phyloP scores from a whole-genome alignment of 37 sponge, comb jelly and placozoan species.

The Mnemiopsis leidyi region DNA sequence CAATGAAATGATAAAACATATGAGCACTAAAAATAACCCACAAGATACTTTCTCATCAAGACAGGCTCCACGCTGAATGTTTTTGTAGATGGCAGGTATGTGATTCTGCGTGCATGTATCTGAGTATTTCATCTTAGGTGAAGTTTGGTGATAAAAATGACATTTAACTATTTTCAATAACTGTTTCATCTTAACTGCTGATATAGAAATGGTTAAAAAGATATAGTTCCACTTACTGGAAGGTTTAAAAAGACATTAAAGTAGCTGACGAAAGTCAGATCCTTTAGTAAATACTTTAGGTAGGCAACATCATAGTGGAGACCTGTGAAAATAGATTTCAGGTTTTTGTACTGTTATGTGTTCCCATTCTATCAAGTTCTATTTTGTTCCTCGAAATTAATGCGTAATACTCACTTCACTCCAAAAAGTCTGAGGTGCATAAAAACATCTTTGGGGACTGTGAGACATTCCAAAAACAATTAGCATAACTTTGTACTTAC shows the following conservation, averaged over 20 bases:
- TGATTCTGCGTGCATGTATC: conserved; percentile 32
- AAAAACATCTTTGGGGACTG: too few relatives aligned
- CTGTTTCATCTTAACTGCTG: not conserved
- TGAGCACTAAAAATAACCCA: not conserved
- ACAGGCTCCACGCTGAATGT: conserved; percentile 12
- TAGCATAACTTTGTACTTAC: not conserved
- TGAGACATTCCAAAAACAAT: too few relatives aligned
- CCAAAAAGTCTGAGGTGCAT: too few relatives aligned
- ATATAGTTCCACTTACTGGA: conserved; percentile 56
- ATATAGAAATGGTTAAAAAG: too few relatives aligned
- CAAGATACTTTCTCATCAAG: conserved; percentile 8
- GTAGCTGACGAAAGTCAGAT: conserved; percentile 34
- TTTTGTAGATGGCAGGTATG: not conserved
- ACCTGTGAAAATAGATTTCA: not conserved
- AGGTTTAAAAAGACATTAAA: conserved; percentile 25
- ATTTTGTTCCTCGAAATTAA: too few relatives aligned
- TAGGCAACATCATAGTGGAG: not conserved
- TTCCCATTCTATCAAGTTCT: not conserved
- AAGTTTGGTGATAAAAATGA: too few relatives aligned
- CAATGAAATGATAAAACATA: too few relatives aligned
- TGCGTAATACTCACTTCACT: too few relatives aligned
- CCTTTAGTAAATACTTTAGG: conserved; percentile 7
- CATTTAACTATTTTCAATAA: too few relatives aligned
- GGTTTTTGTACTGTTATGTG: not conserved
- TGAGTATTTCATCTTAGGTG: not conserved